These are phyloP conservation scores for Chunga burmeisteri DNA, from an alignment of 2,113 vertebrate species.

Conservation along the genomic window DNA sequence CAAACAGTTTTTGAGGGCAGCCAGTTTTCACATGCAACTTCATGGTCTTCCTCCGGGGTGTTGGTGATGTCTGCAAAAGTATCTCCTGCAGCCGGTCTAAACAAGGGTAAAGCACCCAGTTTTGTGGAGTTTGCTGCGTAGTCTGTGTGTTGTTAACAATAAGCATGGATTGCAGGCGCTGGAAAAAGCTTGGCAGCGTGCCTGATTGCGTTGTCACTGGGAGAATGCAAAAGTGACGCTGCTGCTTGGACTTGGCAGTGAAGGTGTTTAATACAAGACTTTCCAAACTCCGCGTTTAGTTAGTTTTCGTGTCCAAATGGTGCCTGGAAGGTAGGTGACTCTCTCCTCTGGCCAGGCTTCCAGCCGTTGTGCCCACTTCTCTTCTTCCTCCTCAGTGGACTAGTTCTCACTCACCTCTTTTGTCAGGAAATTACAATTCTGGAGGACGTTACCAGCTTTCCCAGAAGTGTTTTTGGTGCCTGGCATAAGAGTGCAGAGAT, in stretches of 20 bases:
- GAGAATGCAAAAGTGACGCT: fast-evolving
- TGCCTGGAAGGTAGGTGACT: too few species aligned
- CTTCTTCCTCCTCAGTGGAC: background rate
- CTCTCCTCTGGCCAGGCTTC: background rate
- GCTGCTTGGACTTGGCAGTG: background rate
- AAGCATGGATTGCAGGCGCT: fast-evolving
- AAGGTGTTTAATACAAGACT: fast-evolving
- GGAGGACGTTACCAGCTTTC: background rate
- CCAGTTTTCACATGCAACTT: background rate
- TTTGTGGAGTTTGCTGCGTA: fast-evolving
- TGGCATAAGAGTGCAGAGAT: background rate
- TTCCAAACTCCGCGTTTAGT: background rate
- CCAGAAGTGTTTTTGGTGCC: background rate
- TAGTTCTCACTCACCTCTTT: background rate
- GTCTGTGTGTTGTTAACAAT: background rate
- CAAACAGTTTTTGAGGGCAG: background rate
- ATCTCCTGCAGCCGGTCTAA: background rate
- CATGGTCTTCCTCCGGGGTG: fast-evolving
- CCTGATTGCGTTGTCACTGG: fast-evolving
- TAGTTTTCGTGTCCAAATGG: background rate
- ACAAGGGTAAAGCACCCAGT: fast-evolving
- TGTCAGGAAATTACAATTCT: fast-evolving
- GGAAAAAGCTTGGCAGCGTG: background rate
- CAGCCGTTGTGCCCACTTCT: fast-evolving
- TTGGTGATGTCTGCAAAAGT: background rate